These are phyloP conservation scores for Antechinus flavipes DNA, from an alignment of 2,113 vertebrate species.

Conservation along the genomic window DNA sequence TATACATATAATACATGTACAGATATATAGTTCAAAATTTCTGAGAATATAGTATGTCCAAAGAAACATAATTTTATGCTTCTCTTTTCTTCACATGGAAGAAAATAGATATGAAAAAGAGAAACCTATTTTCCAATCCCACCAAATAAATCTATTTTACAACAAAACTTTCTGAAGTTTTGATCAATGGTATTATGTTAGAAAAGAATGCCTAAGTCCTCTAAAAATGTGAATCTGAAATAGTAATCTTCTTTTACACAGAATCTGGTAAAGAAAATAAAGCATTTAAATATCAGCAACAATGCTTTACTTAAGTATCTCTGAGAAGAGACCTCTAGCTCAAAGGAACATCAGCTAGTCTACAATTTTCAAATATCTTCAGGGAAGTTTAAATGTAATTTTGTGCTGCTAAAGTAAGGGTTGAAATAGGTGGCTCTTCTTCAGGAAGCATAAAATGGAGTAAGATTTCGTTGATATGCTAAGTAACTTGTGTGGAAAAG, in stretches of 20 bases:
- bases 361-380: not conserved
- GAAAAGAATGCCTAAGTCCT: not conserved
- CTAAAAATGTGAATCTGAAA: not conserved
- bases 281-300: conserved; percentile 14
- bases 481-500: not conserved
- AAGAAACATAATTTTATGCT: not conserved
- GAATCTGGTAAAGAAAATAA: conserved; percentile 23
- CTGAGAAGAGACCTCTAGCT: not conserved
- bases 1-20: not conserved
- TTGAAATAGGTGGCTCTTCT: not conserved
- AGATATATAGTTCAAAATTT: conserved; percentile 29
- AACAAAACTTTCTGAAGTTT: conserved; percentile 1
- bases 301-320: not conserved
- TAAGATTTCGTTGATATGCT: not conserved
- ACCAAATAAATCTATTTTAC: not conserved
- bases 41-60: not conserved
- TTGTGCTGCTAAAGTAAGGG: not conserved
- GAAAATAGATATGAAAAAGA: not conserved
- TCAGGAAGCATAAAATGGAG: not conserved
- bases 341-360: not conserved
- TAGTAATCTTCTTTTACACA: not conserved
- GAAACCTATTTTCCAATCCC: not conserved
- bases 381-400: not conserved
- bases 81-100: not conserved
- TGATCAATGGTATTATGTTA: not conserved